Evolutionary conservation across 2,113 vertebrate genomes (phyloP), one percentile per base, ranked within the genome.

Genomic region (Blennius ocellaris): DNA sequence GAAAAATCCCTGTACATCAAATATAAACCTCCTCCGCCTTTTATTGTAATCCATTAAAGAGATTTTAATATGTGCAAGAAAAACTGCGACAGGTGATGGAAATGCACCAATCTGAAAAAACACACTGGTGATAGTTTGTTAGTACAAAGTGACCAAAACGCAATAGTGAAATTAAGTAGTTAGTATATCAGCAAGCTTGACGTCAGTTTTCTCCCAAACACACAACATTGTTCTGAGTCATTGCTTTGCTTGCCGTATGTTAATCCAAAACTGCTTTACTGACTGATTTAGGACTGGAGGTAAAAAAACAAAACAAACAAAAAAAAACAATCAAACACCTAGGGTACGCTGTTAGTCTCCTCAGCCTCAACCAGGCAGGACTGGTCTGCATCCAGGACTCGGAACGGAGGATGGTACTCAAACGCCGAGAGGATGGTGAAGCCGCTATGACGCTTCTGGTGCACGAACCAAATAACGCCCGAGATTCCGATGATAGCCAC

Each of bases 341-440:
- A 94, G 8, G 92, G 76, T 62, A 70, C 51, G 69, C 88, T 87
- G n/a, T 95, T 93, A 0, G 90, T 92, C 85, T 96, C 96, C 73
- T 96, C 94, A 1, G 91, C 90, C 59, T 94, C 94, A 82, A 96
- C 93, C 84, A 96, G 88, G 76, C 93, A 87, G 17, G 93, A 91
- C 83, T 92, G 90, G 11, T 97, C 96, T 0, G 80, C 75, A 37
- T 91, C 90, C 40, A 92, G 90, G 11, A 93, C 73, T 78, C 88
- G 87, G 59, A 94, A 88, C 5, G 92, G 90, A 9, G 91, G 85
- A 83, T 94, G 92, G 78, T 95, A 94, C 86, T 94, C 88, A 4
- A 94, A 94, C 1, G 90, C 83, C 1, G 89, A 92, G 76, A 96
- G 11, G 44, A 93, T 14, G 0, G 61, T 16, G 5, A 89, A 82